These are phyloP conservation scores for Ostrea denselamellosa DNA, from an alignment of 1,140 invertebrate genomes.

Conservation along the genomic window DNA sequence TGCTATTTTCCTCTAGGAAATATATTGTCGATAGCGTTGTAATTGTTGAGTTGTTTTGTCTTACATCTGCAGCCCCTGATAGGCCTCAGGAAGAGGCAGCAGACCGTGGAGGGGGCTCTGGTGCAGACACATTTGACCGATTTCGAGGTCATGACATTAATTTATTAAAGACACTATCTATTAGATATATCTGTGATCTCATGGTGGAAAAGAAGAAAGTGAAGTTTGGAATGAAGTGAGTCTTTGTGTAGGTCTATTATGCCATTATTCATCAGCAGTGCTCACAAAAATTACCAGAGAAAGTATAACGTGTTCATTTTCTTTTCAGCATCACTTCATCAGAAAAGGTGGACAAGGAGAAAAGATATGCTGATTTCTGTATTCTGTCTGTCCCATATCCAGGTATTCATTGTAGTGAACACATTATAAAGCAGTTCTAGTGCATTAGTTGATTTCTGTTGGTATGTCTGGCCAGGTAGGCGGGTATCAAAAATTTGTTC, in stretches of 20 bases:
- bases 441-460: too few relatives aligned
- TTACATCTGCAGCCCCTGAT: constrained; percentile 39
- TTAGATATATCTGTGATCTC: constrained; percentile 89
- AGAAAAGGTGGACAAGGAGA: constrained; percentile 91
- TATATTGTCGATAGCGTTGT: background rate
- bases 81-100: constrained; percentile 44
- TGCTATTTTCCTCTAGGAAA: background rate
- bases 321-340: constrained; percentile 85
- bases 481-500: too few relatives aligned
- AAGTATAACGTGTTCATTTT: constrained; percentile 8
- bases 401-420: constrained; percentile 61
- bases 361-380: constrained; percentile 87
- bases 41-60: background rate
- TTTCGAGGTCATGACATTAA: constrained; percentile 86
- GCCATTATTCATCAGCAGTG: too few relatives aligned
- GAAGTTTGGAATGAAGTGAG: constrained; percentile 90
- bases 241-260: background rate
- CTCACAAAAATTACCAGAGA: background rate
- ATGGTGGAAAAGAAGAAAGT: constrained; percentile 95
- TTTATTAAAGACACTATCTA: constrained; percentile 86
- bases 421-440: background rate
- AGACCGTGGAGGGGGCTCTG: constrained; percentile 40
- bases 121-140: constrained; percentile 74
- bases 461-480: too few relatives aligned
- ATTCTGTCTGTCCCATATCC: constrained; percentile 90